Conservation (phyloP, 2,888 invertebrate species). For the Fragum fragum region DNA sequence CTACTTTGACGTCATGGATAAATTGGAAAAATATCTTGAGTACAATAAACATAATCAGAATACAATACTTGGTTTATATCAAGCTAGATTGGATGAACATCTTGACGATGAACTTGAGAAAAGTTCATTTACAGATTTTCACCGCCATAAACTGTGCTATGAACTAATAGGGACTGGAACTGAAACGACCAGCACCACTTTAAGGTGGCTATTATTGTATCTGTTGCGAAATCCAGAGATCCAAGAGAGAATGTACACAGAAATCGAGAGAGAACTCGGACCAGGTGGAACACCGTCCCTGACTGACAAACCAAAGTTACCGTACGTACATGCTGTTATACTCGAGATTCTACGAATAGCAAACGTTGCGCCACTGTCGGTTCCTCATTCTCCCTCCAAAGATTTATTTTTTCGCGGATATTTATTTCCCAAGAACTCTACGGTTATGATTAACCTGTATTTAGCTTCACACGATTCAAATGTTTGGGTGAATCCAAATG, state of each 20-base stretch:
- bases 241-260: not conserved
- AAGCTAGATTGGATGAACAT: not conserved
- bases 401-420: conserved; percentile 14
- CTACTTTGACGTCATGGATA: not conserved
- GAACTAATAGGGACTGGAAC: conserved; percentile 34
- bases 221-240: conserved; percentile 16
- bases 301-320: conserved; percentile 17
- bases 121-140: not conserved
- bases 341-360: conserved; percentile 27
- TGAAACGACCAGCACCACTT: conserved; percentile 32
- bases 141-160: not conserved
- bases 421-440: not conserved
- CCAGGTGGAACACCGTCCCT: not conserved
- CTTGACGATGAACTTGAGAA: not conserved
- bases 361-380: not conserved
- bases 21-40: not conserved
- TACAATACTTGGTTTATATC: not conserved
- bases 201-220: conserved; percentile 31
- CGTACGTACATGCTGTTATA: conserved; percentile 32
- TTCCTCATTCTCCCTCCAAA: conserved; percentile 4
- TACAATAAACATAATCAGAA: not conserved
- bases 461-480: not conserved
- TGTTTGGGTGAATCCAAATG: conserved; percentile 26
- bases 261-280: conserved; percentile 21
- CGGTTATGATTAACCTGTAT: not conserved